Conservation (phyloP, 2,888 invertebrate species). For the Shargacucullia verbasci region DNA sequence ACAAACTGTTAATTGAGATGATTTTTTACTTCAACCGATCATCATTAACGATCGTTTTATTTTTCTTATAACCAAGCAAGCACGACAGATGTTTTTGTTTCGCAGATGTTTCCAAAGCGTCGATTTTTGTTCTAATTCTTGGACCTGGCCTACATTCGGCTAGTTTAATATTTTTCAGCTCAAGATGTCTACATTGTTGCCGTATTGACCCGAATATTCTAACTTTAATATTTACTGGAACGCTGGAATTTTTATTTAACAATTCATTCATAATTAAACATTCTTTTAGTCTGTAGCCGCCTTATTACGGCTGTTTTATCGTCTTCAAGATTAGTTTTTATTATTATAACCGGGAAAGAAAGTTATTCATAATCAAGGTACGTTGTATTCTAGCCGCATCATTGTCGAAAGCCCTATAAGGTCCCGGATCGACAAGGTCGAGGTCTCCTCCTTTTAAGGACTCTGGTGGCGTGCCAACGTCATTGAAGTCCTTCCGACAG, state of each 20-base stretch:
- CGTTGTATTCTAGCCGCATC: slow-evolving; percentile 22
- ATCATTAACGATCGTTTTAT: slow-evolving; percentile 13
- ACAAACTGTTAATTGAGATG: slow-evolving; percentile 41
- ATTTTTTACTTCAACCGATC: slow-evolving; percentile 33
- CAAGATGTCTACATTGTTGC: slow-evolving; percentile 29
- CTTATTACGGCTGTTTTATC: slow-evolving; percentile 13
- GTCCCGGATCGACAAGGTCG: slow-evolving; percentile 41
- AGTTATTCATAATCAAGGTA: slow-evolving; percentile 19
- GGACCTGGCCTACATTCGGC: slow-evolving; percentile 21
- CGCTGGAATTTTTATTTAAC: slow-evolving; percentile 5
- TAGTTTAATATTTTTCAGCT: slow-evolving; percentile 10
- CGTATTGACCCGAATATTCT: slow-evolving; percentile 26
- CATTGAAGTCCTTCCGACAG: slow-evolving; percentile 36
- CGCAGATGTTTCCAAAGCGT: slow-evolving; percentile 24
- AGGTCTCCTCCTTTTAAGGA: slow-evolving; percentile 32
- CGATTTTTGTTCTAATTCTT: slow-evolving; percentile 10
- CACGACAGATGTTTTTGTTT: slow-evolving; percentile 25
- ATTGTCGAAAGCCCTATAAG: slow-evolving; percentile 20
- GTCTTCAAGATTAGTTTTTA: slow-evolving; percentile 1
- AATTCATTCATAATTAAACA: slow-evolving; percentile 21
- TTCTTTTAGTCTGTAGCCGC: background rate
- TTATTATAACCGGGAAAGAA: slow-evolving; percentile 21
- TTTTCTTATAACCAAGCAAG: background rate
- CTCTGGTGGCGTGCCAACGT: slow-evolving; percentile 20
- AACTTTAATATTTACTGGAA: slow-evolving; percentile 6